phyloP scores from a whole-genome alignment of 2,888 invertebrate genomes.

The Aplocera efformata region DNA sequence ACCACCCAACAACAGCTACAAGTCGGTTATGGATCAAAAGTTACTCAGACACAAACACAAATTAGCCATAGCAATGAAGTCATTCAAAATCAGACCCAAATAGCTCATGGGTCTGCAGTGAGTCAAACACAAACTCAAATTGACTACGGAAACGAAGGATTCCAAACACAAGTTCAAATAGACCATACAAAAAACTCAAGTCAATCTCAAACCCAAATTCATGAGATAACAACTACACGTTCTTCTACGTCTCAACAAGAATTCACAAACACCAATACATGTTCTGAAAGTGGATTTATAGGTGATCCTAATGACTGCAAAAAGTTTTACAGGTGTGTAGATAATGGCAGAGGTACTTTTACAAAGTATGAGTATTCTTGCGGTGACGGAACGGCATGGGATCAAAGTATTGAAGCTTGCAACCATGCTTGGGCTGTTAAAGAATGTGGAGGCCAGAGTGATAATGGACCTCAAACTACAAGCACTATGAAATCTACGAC shows the following conservation, averaged over 20 bases:
- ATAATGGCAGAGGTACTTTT: slow-evolving; percentile 64
- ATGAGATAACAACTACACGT: slow-evolving; percentile 34
- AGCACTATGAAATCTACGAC: slow-evolving; percentile 23
- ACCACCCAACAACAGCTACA: slow-evolving; percentile 45
- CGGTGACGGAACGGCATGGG: slow-evolving; percentile 83
- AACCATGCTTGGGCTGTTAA: slow-evolving; percentile 77
- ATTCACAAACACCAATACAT: slow-evolving; percentile 11
- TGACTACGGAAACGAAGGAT: slow-evolving; percentile 41
- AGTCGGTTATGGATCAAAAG: slow-evolving; percentile 43
- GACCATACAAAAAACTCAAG: slow-evolving; percentile 48
- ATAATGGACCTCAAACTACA: slow-evolving; percentile 21
- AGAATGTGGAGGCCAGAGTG: slow-evolving; percentile 37
- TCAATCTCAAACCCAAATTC: slow-evolving; percentile 45
- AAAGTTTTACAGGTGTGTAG: slow-evolving; percentile 85
- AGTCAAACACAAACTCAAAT: slow-evolving; percentile 52
- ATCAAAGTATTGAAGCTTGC: slow-evolving; percentile 77
- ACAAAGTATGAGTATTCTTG: slow-evolving; percentile 79
- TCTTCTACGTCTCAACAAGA: slow-evolving; percentile 7
- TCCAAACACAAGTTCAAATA: slow-evolving; percentile 51
- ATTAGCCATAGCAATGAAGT: slow-evolving; percentile 38
- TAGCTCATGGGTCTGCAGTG: slow-evolving; percentile 36
- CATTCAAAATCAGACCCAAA: slow-evolving; percentile 52
- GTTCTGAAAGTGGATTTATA: slow-evolving; percentile 79
- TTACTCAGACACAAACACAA: slow-evolving; percentile 49
- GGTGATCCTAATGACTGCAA: slow-evolving; percentile 79